phyloP scores from a whole-genome alignment of 1,140 invertebrate genomes.

The Drosophila simulans region DNA sequence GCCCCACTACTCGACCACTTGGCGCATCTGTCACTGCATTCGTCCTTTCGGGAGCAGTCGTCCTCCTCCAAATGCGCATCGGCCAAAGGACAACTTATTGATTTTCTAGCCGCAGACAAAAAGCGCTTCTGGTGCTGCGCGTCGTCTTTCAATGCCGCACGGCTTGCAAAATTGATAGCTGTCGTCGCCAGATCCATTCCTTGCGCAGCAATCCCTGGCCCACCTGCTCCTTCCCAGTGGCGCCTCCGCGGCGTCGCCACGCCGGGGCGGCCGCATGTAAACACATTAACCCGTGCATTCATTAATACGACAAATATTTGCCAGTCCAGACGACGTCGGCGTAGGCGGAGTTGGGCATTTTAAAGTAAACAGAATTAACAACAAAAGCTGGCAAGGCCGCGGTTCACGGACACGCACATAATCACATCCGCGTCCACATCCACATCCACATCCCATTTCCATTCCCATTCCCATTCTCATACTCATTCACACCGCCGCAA shows the following conservation, averaged over 20 bases:
- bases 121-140: background rate
- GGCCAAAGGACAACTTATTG: conserved; percentile 43
- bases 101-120: conserved; percentile 55
- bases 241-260: background rate
- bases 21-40: background rate
- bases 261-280: conserved; percentile 53
- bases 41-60: background rate
- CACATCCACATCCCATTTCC: background rate
- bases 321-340: conserved; percentile 41
- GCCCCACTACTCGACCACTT: background rate
- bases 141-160: conserved; percentile 54
- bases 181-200: conserved; percentile 32
- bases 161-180: conserved; percentile 58
- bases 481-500: conserved; percentile 23
- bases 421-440: conserved; percentile 6
- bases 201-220: background rate
- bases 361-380: conserved; percentile 80
- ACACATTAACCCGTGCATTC: conserved; percentile 81
- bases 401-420: conserved; percentile 42
- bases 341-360: conserved; percentile 56
- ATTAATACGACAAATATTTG: conserved; percentile 80
- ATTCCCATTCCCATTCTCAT: background rate
- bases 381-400: conserved; percentile 72
- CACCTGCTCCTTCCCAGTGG: background rate
- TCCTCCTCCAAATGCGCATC: conserved; percentile 14